A percentile compares a stretch with the other conserved stretches of the same genome.
phyloP scores from a whole-genome alignment of 2,797 vertebrate species.

The Leuciscus waleckii region DNA sequence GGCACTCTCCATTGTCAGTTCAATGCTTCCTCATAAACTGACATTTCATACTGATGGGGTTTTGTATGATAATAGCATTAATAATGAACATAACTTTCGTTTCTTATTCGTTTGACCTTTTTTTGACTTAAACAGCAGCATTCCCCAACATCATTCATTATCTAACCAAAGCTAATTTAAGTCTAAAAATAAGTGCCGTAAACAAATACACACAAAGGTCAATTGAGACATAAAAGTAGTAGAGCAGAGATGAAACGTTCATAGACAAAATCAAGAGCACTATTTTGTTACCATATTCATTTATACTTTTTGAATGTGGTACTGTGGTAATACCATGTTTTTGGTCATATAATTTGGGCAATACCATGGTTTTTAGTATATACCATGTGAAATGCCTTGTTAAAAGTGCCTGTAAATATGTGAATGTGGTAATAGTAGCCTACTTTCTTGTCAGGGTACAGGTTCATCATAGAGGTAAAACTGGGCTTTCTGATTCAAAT shows the following conservation, averaged over 20 bases:
- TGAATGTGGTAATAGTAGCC: no score
- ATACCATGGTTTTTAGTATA: no score
- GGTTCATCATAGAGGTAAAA: neutral
- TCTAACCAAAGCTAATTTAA: conserved; percentile 8
- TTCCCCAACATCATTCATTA: neutral
- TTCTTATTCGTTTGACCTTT: neutral
- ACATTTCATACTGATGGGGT: neutral
- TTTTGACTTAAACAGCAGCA: neutral
- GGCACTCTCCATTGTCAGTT: neutral
- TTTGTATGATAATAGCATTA: conserved; percentile 6
- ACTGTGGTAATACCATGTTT: neutral
- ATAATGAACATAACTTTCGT: neutral
- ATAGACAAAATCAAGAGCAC: neutral
- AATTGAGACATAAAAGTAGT: neutral
- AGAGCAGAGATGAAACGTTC: neutral
- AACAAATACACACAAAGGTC: conserved; percentile 5
- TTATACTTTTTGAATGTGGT: neutral
- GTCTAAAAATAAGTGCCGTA: neutral
- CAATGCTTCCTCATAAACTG: neutral
- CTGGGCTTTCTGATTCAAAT: neutral
- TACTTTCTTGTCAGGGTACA: neutral
- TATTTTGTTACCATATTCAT: neutral
- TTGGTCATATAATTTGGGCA: no score
- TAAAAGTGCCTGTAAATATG: no score
- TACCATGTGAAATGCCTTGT: no score